Evolutionary conservation across 2,888 invertebrate genomes (phyloP).

Genomic region (Dusona sp.): DNA sequence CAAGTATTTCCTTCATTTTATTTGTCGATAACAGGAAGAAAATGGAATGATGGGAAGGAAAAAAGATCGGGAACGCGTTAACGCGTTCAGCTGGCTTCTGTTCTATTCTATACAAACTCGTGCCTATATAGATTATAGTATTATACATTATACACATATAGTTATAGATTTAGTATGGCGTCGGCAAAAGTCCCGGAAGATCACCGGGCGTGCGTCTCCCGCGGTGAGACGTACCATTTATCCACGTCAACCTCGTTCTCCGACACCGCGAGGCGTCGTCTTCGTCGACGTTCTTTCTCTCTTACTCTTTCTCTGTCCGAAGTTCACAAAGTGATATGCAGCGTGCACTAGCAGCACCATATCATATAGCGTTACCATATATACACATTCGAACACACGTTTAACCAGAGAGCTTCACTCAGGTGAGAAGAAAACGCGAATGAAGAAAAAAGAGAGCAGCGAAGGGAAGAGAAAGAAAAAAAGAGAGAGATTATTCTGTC

Average conservation of each 20-base stretch:
- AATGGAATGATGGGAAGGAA: slow-evolving; percentile 5
- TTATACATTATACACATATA: slow-evolving; percentile 35
- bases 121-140: neutral
- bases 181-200: slow-evolving; percentile 78
- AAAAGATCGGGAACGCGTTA: slow-evolving; percentile 53
- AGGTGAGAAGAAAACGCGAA: slow-evolving; percentile 46
- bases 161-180: slow-evolving; percentile 41
- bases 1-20: neutral
- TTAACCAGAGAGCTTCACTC: slow-evolving; percentile 32
- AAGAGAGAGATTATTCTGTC: slow-evolving; percentile 12
- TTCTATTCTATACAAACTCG: slow-evolving; percentile 9
- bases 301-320: slow-evolving; percentile 28
- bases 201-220: slow-evolving; percentile 78
- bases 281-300: slow-evolving; percentile 52
- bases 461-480: neutral
- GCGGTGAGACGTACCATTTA: slow-evolving; percentile 82
- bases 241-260: slow-evolving; percentile 83
- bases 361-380: slow-evolving; percentile 22
- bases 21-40: neutral
- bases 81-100: slow-evolving; percentile 63
- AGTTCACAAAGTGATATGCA: slow-evolving; percentile 38
- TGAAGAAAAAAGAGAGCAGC: slow-evolving; percentile 12
- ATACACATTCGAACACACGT: slow-evolving; percentile 17
- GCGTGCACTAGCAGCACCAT: slow-evolving; percentile 43
- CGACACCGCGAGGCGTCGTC: slow-evolving; percentile 77